Evolutionary conservation across 2,888 invertebrate genomes (phyloP).

Genomic region (Nysson spinosus): DNA sequence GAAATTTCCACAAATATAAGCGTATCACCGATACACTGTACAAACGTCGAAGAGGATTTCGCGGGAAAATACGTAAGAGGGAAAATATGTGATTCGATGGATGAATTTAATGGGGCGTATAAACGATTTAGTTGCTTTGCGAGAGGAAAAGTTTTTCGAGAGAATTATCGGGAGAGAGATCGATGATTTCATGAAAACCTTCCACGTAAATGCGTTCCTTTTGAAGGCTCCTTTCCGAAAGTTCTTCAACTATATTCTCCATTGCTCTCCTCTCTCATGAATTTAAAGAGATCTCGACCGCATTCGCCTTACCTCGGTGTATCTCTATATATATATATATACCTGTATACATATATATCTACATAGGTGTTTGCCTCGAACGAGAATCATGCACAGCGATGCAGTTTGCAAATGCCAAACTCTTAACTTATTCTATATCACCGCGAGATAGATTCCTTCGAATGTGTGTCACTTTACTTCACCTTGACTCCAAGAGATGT

Average conservation of each 20-base stretch:
- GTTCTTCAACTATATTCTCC: slow-evolving; percentile 42
- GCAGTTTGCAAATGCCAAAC: not conserved
- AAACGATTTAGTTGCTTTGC: not conserved
- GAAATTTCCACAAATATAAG: too few relatives aligned
- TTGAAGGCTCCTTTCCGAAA: slow-evolving; percentile 17
- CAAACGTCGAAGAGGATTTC: too few relatives aligned
- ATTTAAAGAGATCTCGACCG: slow-evolving; percentile 46
- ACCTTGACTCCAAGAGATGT: too few relatives aligned
- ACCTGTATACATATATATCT: slow-evolving; percentile 1
- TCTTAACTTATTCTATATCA: not conserved
- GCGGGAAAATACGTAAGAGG: too few relatives aligned
- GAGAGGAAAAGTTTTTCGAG: slow-evolving; percentile 5
- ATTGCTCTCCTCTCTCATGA: slow-evolving; percentile 34
- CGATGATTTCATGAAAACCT: slow-evolving; percentile 11
- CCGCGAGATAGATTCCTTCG: not conserved
- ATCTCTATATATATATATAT: too few relatives aligned
- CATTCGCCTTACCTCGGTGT: too few relatives aligned
- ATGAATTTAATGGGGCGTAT: not conserved
- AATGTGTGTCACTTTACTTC: too few relatives aligned
- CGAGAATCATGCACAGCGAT: slow-evolving; percentile 6
- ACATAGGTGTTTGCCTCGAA: not conserved
- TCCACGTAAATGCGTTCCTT: slow-evolving; percentile 5
- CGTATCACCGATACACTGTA: too few relatives aligned
- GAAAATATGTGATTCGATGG: not conserved
- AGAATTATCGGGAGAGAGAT: not conserved